Base-by-base conservation (phyloP, 2,113 vertebrate genomes). In the Centrocercus urophasianus region DNA sequence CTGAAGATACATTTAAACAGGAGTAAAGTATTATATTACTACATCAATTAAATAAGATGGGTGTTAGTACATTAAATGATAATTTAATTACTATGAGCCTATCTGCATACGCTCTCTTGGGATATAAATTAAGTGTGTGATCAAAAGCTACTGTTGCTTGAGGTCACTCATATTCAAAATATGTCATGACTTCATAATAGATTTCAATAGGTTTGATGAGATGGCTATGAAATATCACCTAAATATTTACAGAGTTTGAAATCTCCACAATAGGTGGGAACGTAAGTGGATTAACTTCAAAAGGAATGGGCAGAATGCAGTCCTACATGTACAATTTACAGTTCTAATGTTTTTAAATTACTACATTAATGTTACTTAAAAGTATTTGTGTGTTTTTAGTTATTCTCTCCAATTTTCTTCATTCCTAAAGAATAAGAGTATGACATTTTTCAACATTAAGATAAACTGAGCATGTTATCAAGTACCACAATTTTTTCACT, bases 381-480 rank as follows among this genome's bases (percentile, higher is more conserved):
- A 88, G 16, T 76, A 82, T 88, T 93, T 78, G 27, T 48, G 45
- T 92, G 82, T 86, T 97, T 94, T 67, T 75, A 84, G 76, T 66
- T 95, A 83, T 42, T 96, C 17, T 66, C 86, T 96, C 77, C 80
- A 92, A 90, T 96, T 93, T 95, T 38, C 73, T 94, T 97, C 90
- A 87, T 56, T 83, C 60, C 54, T 61, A 78, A 77, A 77, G 88
- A 36, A 52, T 63, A 88, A 89, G 95, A 86, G 75, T 56, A 30
- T 78, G 94, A 86, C 96, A 93, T 94, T 96, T 96, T 94, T 89
- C 79, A 86, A 93, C 89, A 95, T 97, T 74, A 94, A 96, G 85
- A 97, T 84, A 96, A 98, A 96, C 95, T 59, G 93, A 95, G 88
- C 88, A 64, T 43, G 86, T 95, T 96, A 95, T 96, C 72, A 90